phyloP scores from a whole-genome alignment of 1,140 invertebrate genomes.

The Lamellibrachia luymesi region DNA sequence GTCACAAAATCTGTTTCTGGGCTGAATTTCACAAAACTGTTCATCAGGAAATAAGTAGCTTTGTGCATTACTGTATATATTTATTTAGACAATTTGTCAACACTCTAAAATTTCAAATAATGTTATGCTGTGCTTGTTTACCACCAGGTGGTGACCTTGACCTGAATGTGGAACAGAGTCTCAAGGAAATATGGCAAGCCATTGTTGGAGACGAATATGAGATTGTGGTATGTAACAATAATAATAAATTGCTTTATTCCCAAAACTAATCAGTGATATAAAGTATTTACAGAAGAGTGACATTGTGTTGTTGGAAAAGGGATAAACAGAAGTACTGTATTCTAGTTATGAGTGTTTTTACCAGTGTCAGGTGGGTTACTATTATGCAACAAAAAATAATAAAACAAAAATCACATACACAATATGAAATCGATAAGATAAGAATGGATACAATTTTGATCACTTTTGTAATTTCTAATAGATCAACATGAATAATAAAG shows the following conservation, averaged over 20 bases:
- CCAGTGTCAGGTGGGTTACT: too few relatives aligned
- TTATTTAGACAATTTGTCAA: background rate
- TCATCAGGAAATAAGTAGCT: too few relatives aligned
- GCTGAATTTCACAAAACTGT: background rate
- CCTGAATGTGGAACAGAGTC: background rate
- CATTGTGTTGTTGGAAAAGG: too few relatives aligned
- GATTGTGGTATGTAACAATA: conserved; percentile 71
- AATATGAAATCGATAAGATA: too few relatives aligned
- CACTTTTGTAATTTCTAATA: too few relatives aligned
- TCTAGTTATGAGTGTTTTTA: too few relatives aligned
- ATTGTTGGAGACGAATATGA: conserved; percentile 80
- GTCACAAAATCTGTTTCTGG: background rate
- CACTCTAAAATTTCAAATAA: background rate
- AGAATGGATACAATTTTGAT: too few relatives aligned
- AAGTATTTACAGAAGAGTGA: background rate
- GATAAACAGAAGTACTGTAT: too few relatives aligned
- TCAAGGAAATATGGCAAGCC: conserved; percentile 72
- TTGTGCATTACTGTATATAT: background rate
- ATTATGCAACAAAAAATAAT: too few relatives aligned
- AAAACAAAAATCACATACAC: too few relatives aligned
- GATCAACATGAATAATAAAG: too few relatives aligned
- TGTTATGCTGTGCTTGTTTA: background rate
- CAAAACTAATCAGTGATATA: background rate
- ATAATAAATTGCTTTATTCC: conserved; percentile 12
- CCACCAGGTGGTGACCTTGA: background rate